These are phyloP conservation scores for Leptodactylus fuscus DNA, from an alignment of 2,113 vertebrate species.

Conservation along the genomic window DNA sequence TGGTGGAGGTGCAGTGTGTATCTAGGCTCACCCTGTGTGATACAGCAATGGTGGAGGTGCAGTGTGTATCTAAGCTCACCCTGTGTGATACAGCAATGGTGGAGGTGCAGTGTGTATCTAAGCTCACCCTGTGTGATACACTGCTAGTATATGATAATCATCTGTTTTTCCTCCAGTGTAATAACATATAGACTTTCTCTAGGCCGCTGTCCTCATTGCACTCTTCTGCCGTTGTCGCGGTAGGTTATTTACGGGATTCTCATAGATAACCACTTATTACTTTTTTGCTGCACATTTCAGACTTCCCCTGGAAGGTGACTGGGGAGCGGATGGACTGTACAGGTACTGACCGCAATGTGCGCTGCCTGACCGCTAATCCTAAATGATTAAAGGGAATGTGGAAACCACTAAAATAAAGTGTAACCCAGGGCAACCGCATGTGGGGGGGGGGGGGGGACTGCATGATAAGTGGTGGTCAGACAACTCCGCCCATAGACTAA, in stretches of 20 bases:
- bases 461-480: no score
- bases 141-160: no score
- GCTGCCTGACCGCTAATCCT: no score
- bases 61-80: not conserved
- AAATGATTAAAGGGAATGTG: no score
- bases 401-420: not conserved
- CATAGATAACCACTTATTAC: conserved; percentile 20
- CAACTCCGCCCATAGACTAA: no score
- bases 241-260: not conserved
- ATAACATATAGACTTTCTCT: not conserved
- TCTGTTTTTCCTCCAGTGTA: not conserved
- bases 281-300: conserved; percentile 77
- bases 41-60: not conserved
- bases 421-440: no score
- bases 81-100: not conserved
- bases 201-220: not conserved
- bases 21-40: not conserved
- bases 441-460: no score
- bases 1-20: no score
- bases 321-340: conserved; percentile 74
- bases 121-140: no score
- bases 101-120: no score
- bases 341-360: conserved; percentile 74
- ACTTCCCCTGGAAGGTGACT: conserved; percentile 80
- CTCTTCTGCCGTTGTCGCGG: not conserved